Evolutionary conservation across 2,888 invertebrate species (phyloP), one percentile per base, ranked within the genome.

Genomic region (Phymatocera aterrima): DNA sequence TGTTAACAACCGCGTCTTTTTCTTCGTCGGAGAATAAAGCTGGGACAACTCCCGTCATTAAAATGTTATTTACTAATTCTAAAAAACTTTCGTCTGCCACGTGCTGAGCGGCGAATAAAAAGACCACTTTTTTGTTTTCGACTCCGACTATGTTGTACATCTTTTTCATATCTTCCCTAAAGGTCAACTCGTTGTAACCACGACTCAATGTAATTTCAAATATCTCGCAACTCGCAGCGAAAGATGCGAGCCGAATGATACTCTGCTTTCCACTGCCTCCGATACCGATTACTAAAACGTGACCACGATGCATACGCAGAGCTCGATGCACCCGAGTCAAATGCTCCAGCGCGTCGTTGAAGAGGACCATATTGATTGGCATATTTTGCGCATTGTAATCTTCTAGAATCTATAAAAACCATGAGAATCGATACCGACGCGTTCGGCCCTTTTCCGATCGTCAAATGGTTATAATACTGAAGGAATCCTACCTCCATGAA

Each of bases 261-360:
- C 95, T 94, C 86, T 96, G 95, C 91, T 98, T 98, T 24, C 98
- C 98, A 84, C 96, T 95, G 24, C 98, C 98, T 1, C 97, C 97
- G 1, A 97, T 96, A 10, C 98, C 98, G 15, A 98, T 95, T 54
- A 98, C 91, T 90, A 98, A 92, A 4, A 95, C 94, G 88, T 98
- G 97, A 0, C 97, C 97, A 81, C 95, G 92, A 86, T 95, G 93
- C 94, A 97, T 95, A 81, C 98, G 93, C 80, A 98, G 91, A 0
- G 95, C 95, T 28, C 98, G 94, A 84, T 98, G 97, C 12, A 97
- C 93, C 64, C 98, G 93, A 0, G 97, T 98, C 86, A 98, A 89
- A 90, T 98, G 98, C 87, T 98, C 97, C 74, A 98, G 91, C 57
- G 97, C 98, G 88, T 98, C 97, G 87, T 98, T 96, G 88, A 98